Evolutionary conservation across 2,797 vertebrate species (phyloP).

Genomic region (Esox lucius): DNA sequence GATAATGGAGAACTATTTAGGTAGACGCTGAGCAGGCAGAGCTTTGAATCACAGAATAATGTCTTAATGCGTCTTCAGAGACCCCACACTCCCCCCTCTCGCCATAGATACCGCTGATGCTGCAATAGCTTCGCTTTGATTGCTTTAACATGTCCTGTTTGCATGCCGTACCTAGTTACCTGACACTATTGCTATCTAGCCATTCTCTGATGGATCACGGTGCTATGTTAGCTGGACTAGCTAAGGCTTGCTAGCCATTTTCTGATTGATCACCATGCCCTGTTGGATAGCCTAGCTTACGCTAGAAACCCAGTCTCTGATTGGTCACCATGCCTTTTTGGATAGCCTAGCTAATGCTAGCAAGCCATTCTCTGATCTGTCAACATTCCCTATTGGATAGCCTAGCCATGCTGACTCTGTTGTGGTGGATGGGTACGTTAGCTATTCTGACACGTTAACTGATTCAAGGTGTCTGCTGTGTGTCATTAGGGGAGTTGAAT

Average conservation of each 20-base stretch:
- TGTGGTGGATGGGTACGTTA: not conserved
- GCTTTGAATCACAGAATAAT: constrained; percentile 66
- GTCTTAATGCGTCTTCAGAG: constrained; percentile 70
- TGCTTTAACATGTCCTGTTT: constrained; percentile 65
- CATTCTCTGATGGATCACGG: constrained; percentile 1
- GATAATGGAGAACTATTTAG: constrained; percentile 11
- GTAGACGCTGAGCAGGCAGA: constrained; percentile 59
- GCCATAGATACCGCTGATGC: constrained; percentile 40
- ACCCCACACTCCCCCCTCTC: constrained; percentile 38
- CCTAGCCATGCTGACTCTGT: constrained; percentile 12
- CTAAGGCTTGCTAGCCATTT: not conserved
- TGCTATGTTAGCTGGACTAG: not conserved
- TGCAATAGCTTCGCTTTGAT: constrained; percentile 56
- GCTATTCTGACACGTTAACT: not conserved
- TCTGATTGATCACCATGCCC: too few relatives aligned
- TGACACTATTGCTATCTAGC: constrained; percentile 46
- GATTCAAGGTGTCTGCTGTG: too few relatives aligned
- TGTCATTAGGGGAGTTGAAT: constrained; percentile 16
- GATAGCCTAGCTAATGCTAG: not conserved
- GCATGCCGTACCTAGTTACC: too few relatives aligned
- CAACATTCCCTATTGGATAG: constrained; percentile 53
- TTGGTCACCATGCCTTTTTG: too few relatives aligned
- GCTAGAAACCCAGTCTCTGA: constrained; percentile 40
- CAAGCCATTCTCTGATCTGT: constrained; percentile 55
- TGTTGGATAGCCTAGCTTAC: too few relatives aligned